A percentile compares a stretch with the other conserved stretches of the same genome.
Evolutionary conservation across 2,113 vertebrate genomes (phyloP).

Genomic region (Sebastes fasciatus): DNA sequence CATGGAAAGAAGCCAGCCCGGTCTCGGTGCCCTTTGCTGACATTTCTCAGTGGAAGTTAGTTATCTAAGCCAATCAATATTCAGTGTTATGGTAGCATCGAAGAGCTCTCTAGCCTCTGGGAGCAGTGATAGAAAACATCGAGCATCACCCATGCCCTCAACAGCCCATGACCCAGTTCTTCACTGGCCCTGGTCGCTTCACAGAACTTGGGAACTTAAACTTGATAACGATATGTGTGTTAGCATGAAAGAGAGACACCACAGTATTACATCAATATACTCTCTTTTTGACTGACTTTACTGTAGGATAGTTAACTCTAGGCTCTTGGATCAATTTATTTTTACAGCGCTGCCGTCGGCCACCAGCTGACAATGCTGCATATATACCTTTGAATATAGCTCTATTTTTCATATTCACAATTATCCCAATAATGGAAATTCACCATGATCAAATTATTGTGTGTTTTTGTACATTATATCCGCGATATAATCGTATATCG

Average conservation of each 20-base stretch:
- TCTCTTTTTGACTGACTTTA: too few species aligned
- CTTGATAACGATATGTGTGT: not conserved
- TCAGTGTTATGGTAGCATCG: constrained; percentile 25
- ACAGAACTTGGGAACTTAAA: constrained; percentile 7
- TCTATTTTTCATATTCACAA: too few species aligned
- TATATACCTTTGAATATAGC: too few species aligned
- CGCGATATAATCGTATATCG: too few species aligned
- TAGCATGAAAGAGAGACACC: constrained; percentile 5
- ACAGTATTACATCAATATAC: not conserved
- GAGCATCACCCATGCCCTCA: constrained; percentile 36
- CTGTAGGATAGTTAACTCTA: too few species aligned
- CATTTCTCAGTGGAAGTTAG: constrained; percentile 21
- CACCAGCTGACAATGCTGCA: too few species aligned
- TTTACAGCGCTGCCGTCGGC: too few species aligned
- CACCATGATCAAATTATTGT: too few species aligned
- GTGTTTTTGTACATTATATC: too few species aligned
- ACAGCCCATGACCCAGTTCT: constrained; percentile 69
- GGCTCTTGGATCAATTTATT: too few species aligned
- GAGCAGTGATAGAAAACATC: constrained; percentile 59
- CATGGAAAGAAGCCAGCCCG: constrained; percentile 22
- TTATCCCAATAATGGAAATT: too few species aligned
- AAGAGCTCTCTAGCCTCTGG: constrained; percentile 44
- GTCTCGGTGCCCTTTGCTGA: constrained; percentile 32
- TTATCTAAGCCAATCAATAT: constrained; percentile 60
- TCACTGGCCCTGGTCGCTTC: constrained; percentile 24